Conservation (phyloP, 2,113 vertebrate genomes). For the Hymenochirus boettgeri region DNA sequence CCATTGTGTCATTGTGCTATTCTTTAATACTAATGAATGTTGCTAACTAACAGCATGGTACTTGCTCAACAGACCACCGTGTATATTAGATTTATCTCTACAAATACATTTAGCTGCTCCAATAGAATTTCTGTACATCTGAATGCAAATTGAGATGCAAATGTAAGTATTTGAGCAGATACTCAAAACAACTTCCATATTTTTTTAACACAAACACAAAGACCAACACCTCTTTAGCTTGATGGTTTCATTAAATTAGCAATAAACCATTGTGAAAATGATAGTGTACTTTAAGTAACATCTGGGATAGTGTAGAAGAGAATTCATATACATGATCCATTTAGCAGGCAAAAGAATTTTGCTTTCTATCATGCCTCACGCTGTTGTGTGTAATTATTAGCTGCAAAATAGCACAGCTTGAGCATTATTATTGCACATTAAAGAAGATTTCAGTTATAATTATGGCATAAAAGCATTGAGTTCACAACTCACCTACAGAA, state of each 20-base stretch:
- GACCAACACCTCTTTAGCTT: background rate
- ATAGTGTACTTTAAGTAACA: constrained; percentile 33
- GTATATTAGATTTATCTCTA: no score
- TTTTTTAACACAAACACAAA: background rate
- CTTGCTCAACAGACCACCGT: no score
- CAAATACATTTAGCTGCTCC: no score
- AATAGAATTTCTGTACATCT: background rate
- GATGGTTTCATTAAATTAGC: background rate
- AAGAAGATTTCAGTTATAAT: constrained; percentile 79
- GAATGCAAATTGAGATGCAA: no score
- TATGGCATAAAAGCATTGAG: constrained; percentile 69
- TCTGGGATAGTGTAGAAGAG: constrained; percentile 32
- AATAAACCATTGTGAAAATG: constrained; percentile 17
- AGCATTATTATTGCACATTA: constrained; percentile 78
- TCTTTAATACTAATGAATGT: no score
- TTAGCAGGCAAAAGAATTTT: constrained; percentile 56
- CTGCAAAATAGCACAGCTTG: constrained; percentile 77
- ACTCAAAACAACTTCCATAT: background rate
- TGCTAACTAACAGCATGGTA: no score
- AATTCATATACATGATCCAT: constrained; percentile 44
- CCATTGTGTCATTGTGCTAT: no score
- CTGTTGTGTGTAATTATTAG: constrained; percentile 81
- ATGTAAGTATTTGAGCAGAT: background rate
- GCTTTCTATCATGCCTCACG: constrained; percentile 64
- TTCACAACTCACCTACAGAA: constrained; percentile 70